A percentile compares a stretch with the other conserved stretches of the same genome.
phyloP scores from a whole-genome alignment of 37 sponge, comb jelly and placozoan genomes.

The Oopsacas minuta region DNA sequence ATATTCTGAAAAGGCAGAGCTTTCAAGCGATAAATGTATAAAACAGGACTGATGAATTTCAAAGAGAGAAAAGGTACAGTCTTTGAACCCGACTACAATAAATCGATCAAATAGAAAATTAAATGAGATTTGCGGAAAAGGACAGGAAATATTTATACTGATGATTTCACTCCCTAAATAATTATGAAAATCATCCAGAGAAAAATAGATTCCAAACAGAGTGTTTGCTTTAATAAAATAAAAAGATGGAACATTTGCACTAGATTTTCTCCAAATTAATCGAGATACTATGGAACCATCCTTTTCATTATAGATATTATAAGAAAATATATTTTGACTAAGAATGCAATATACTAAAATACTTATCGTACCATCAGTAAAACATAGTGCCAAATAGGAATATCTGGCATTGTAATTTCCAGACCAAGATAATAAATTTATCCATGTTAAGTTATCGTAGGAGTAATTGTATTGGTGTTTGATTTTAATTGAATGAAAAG shows the following conservation, averaged over 20 bases:
- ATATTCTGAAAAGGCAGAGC: not conserved
- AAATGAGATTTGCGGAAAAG: not conserved
- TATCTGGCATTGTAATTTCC: not conserved
- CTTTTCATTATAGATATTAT: not conserved
- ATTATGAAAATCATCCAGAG: not conserved
- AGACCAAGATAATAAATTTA: not conserved
- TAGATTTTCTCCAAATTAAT: not conserved
- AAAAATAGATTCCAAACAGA: not conserved
- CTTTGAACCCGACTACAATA: not conserved
- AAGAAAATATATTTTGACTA: not conserved
- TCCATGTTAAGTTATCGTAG: not conserved
- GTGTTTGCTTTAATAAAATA: not conserved
- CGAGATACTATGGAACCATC: not conserved
- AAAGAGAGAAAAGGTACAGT: not conserved
- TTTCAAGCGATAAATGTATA: not conserved
- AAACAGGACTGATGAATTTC: not conserved
- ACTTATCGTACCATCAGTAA: not conserved
- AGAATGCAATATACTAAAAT: not conserved
- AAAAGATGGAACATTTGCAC: not conserved
- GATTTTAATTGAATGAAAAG: not conserved
- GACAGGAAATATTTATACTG: not conserved
- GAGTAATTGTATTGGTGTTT: not conserved
- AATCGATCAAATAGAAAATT: not conserved
- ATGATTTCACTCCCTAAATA: not conserved
- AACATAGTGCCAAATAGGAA: not conserved